Conservation (phyloP, 2,888 invertebrate genomes). For the Drosophila paranaensis region DNA sequence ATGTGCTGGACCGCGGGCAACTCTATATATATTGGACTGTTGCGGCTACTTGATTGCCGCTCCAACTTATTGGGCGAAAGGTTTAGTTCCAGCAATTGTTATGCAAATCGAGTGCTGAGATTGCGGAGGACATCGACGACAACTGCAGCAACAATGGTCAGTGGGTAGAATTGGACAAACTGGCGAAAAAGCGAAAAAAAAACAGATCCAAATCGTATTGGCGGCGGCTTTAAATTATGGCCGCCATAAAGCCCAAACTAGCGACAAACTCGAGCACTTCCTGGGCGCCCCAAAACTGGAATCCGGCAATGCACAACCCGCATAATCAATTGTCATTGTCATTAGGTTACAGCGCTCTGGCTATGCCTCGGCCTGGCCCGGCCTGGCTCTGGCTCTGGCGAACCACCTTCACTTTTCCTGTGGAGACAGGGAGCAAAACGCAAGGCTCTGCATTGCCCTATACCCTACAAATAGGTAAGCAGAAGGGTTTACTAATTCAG, state of each 20-base stretch:
- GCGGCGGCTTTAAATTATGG: conserved; percentile 66
- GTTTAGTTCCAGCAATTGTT: conserved; percentile 70
- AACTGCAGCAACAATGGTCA: conserved; percentile 49
- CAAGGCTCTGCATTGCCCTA: not conserved
- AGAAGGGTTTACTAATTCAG: not conserved
- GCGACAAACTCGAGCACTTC: conserved; percentile 57
- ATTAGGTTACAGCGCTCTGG: conserved; percentile 56
- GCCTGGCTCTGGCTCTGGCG: conserved; percentile 10
- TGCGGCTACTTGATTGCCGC: conserved; percentile 19
- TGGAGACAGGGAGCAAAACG: not conserved
- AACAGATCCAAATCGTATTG: conserved; percentile 64
- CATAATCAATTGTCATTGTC: conserved; percentile 76
- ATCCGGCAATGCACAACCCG: conserved; percentile 48
- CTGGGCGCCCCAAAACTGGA: conserved; percentile 50
- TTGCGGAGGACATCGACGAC: conserved; percentile 50
- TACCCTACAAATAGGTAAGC: conserved; percentile 9
- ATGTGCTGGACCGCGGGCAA: conserved; percentile 41
- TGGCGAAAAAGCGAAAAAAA: conserved; percentile 19
- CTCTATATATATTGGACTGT: conserved; percentile 10
- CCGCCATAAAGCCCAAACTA: conserved; percentile 60
- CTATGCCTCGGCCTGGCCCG: conserved; percentile 18
- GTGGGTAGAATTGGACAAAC: conserved; percentile 69
- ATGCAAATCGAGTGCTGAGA: conserved; percentile 73
- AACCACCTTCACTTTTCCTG: conserved; percentile 65
- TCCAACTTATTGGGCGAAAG: conserved; percentile 74